Evolutionary conservation across 2,888 invertebrate genomes (phyloP), one percentile per base, ranked within the genome.

Genomic region (Hyppa rectilinea): DNA sequence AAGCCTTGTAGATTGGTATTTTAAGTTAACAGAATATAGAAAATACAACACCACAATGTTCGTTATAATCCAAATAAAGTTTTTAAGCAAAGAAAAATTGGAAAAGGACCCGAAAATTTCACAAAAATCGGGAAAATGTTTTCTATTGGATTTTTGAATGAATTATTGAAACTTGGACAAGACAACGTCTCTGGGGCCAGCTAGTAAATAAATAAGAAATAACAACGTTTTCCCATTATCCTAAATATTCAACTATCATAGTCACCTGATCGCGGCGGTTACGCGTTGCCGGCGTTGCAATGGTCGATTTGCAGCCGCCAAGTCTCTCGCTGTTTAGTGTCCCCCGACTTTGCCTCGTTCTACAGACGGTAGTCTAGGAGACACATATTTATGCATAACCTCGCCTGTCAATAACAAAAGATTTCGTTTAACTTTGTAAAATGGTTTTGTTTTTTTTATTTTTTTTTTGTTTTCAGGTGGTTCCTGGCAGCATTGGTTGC

Each of bases 241-340:
- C 45, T 45, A 31, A 64, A 72, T 20, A 45, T 23, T 10, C 31
- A 23, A 40, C 4, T 0, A 17, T 1, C 62, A 56, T 78, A 56
- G 81, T 34, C 62, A 59, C 68, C 38, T 0, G 17, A 0, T n/a
- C 40, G 56, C 56, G 52, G 64, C 78, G 67, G 85, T 87, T 87
- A 90, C 90, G 89, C 89, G 68, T 80, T 80, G 65, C 85, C n/a
- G n/a, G 85, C 82, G 78, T 78, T 68, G 80, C 85, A 87, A 89
- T 88, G 87, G 89, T 81, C 89, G 88, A 91, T 90, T 90, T 88
- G 86, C 87, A 84, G 84, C 85, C 87, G 81, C 85, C 85, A 85
- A 72, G 73, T 77, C 69, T 50, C 50, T 61, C 67, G 78, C 67
- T 72, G 77, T 80, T 79, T 80, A 72, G 81, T 72, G 81, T 67